Evolutionary conservation across 2,113 vertebrate species (phyloP), one percentile per base, ranked within the genome.

Genomic region (Hipposideros armiger): DNA sequence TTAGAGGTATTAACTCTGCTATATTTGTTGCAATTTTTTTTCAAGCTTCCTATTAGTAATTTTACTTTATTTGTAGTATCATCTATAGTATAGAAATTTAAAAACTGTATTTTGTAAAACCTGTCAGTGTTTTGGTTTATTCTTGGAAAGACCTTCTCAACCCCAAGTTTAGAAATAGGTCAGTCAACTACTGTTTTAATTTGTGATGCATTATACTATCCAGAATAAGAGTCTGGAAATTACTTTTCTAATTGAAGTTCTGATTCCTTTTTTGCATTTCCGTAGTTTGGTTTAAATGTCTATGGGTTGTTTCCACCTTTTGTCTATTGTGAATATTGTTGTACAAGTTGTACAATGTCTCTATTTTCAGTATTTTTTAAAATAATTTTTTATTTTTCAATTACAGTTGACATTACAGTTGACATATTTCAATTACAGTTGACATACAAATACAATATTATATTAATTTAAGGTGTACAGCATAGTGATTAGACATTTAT

Each of bases 101-200:
- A 77, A 93, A 93, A 28, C 47, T 95, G 67, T 87, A 47, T 74
- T 56, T 87, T 92, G 40, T 66, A 74, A 91, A 58, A 40, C 58
- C 32, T 91, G n/a, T 69, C 22, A 62, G 28, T 81, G 60, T 86
- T 94, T 76, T 84, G 14, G 15, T 58, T 47, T 91, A 42, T 77
- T 52, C 32, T 88, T 92, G 26, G 84, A 56, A 91, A 80, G 36
- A 45, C 47, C 47, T 73, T 40, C 42, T 88, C 7, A 69, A 52
- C 15, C 10, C 1, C 3, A 66, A 32, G 32, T 88, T 76, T 47
- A 66, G 60, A 87, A 36, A 82, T 76, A 64, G 66, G 45, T 86
- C 16, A 28, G 10, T 50, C 42, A 83, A 26, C 36, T 64, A n/a
- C 30, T n/a, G 4, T 74, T 81, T 56, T 80, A 36, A 64, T 87